Conservation (phyloP, 2,113 vertebrate genomes). For the Cyphomyrus discorhynchus region DNA sequence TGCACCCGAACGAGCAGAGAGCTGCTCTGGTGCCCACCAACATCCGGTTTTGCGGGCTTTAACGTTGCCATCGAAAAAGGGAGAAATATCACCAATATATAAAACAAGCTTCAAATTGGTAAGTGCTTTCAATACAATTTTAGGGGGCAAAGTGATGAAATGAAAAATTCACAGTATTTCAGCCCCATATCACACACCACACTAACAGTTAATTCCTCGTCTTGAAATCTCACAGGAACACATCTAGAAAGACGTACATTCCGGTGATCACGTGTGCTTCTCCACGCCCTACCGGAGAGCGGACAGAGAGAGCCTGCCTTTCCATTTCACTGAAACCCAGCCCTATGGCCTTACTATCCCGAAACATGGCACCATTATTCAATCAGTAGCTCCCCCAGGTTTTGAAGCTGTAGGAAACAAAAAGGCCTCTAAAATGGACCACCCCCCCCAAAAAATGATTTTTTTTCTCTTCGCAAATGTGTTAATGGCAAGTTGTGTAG, state of each 20-base stretch:
- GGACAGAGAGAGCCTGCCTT: background rate
- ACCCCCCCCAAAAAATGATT: background rate
- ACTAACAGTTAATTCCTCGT: background rate
- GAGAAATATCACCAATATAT: background rate
- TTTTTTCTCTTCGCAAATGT: background rate
- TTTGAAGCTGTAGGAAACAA: background rate
- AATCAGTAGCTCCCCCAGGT: background rate
- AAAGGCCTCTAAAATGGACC: background rate
- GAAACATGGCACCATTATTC: background rate
- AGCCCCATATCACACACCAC: background rate
- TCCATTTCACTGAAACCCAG: background rate
- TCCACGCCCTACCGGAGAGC: background rate
- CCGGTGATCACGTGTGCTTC: background rate
- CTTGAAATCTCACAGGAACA: background rate
- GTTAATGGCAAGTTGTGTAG: background rate
- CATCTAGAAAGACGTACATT: background rate
- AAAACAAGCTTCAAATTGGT: background rate
- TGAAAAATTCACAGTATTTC: conserved; percentile 14
- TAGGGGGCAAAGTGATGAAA: background rate
- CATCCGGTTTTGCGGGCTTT: background rate
- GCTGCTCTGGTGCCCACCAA: background rate
- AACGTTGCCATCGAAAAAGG: background rate
- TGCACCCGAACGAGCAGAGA: background rate
- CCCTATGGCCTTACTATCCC: background rate
- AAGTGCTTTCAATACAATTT: conserved; percentile 7